Conservation (phyloP, 2,113 vertebrate species). For the Periophthalmus modestus region DNA sequence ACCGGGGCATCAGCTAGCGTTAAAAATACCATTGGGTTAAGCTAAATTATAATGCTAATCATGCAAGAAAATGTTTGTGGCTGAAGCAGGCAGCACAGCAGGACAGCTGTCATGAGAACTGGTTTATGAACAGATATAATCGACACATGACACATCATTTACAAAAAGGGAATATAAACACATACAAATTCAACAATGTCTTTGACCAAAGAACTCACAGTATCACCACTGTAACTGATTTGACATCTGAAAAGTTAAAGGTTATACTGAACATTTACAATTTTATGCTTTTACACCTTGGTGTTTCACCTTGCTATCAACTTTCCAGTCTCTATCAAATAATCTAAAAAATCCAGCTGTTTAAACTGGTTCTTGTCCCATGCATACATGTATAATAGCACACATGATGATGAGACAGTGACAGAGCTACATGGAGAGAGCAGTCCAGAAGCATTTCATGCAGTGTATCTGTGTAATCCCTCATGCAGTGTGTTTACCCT, state of each 20-base stretch:
- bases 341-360: background rate
- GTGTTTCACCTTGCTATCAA: background rate
- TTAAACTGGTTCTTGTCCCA: background rate
- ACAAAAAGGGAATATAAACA: background rate
- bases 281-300: background rate
- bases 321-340: background rate
- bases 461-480: background rate
- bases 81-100: slow-evolving; percentile 29
- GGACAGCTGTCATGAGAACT: background rate
- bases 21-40: slow-evolving; percentile 30
- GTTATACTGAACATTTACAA: background rate
- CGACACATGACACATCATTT: background rate
- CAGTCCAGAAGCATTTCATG: slow-evolving; percentile 8
- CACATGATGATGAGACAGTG: background rate
- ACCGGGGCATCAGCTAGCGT: slow-evolving; percentile 35
- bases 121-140: background rate
- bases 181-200: background rate
- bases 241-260: background rate
- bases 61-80: slow-evolving; percentile 12
- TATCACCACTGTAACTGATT: background rate
- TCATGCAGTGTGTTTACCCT: slow-evolving; percentile 30
- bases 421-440: background rate
- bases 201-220: background rate
- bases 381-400: background rate
- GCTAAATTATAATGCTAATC: slow-evolving; percentile 17